These are phyloP conservation scores for Dinoponera quadriceps DNA, from an alignment of 1,140 invertebrate genomes.

Conservation along the genomic window DNA sequence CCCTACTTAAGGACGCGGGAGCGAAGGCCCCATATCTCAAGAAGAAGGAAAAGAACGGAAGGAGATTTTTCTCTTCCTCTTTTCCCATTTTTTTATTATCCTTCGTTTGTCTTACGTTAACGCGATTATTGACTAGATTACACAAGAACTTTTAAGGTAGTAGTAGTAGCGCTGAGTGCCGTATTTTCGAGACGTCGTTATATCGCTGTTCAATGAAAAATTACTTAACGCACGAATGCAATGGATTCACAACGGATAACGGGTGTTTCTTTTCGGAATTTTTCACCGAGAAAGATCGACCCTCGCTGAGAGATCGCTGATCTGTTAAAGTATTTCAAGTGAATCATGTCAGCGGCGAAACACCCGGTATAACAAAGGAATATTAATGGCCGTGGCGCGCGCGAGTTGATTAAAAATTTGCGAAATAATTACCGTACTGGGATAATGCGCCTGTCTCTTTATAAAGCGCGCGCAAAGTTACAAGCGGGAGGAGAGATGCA, in stretches of 20 bases:
- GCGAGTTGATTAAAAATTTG: conserved; percentile 40
- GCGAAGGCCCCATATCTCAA: conserved; percentile 12
- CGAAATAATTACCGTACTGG: conserved; percentile 23
- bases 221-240: not conserved
- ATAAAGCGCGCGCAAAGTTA: conserved; percentile 28
- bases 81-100: too few species aligned
- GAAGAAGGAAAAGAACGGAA: not conserved
- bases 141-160: conserved; percentile 1
- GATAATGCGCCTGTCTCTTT: conserved; percentile 33
- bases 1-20: conserved; percentile 22
- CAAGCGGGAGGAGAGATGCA: conserved; percentile 15
- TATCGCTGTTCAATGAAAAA: not conserved
- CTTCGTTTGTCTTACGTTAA: not conserved
- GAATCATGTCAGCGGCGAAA: not conserved
- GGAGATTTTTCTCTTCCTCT: too few species aligned
- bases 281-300: not conserved
- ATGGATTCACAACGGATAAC: not conserved
- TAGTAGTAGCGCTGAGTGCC: too few species aligned
- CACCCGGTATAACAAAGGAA: conserved; percentile 11
- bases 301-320: not conserved
- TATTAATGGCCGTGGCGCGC: not conserved
- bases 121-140: not conserved
- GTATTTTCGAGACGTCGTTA: too few species aligned
- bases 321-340: conserved; percentile 7
- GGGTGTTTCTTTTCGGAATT: not conserved